Percentiles rank a stretch among this genome's conserved stretches.
These are phyloP conservation scores for Tyrannus savana DNA, from an alignment of 2,113 vertebrate species.

Conservation along the genomic window DNA sequence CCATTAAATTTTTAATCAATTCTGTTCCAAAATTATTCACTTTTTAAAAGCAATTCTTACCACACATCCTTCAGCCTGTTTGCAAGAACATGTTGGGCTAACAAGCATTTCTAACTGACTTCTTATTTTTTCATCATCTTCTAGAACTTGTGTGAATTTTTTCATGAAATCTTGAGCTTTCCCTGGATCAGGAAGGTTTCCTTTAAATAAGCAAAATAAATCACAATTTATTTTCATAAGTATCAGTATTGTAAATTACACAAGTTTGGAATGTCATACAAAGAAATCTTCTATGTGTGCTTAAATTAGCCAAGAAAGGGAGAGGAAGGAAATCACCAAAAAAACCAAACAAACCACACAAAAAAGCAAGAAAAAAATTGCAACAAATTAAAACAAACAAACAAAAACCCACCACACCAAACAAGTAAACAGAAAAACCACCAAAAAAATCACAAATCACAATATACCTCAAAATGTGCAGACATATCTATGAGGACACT, in stretches of 20 bases:
- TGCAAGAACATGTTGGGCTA: conserved; percentile 83
- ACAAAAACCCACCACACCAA: neutral
- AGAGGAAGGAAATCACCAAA: neutral
- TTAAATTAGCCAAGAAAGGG: neutral
- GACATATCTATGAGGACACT: neutral
- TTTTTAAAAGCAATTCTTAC: conserved; percentile 68
- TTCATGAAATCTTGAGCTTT: conserved; percentile 99
- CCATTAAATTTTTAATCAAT: conserved; percentile 18
- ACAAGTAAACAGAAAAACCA: neutral
- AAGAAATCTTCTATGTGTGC: neutral
- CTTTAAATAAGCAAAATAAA: conserved; percentile 74
- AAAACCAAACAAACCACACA: neutral
- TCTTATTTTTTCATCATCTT: conserved; percentile 94
- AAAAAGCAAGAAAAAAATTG: neutral
- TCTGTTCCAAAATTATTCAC: neutral
- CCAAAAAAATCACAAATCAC: neutral
- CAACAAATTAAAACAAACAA: neutral
- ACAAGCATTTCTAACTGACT: conserved; percentile 85
- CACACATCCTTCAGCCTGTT: conserved; percentile 87
- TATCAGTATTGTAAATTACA: neutral
- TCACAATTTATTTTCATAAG: neutral
- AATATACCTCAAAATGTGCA: neutral
- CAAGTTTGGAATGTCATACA: neutral
- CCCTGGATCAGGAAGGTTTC: conserved; percentile 95
- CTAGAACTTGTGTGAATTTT: conserved; percentile 96